phyloP scores from a whole-genome alignment of 1,140 invertebrate species.

The Homarus americanus region DNA sequence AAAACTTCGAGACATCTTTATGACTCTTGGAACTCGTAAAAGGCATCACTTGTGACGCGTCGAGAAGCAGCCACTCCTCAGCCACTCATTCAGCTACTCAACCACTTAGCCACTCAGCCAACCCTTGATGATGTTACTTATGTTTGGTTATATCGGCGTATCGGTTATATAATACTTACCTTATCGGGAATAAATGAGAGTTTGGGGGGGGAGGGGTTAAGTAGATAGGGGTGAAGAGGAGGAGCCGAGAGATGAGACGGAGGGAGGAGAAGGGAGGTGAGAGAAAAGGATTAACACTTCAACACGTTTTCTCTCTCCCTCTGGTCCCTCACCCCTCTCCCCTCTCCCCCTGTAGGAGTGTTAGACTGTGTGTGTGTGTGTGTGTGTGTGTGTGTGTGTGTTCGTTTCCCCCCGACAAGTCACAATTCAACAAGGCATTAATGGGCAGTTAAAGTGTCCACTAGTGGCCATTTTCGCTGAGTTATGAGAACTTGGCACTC shows the following conservation, averaged over 20 bases:
- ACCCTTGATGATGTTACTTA: no score
- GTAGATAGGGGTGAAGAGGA: no score
- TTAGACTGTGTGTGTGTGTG: no score
- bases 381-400: neutral
- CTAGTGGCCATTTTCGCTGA: constrained; percentile 64
- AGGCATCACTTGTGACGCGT: constrained; percentile 39
- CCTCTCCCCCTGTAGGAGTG: neutral
- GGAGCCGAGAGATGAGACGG: no score
- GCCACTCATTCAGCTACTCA: neutral
- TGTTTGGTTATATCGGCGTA: no score
- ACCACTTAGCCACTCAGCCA: neutral
- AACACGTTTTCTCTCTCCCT: neutral
- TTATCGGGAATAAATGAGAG: no score
- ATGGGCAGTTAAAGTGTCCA: constrained; percentile 69
- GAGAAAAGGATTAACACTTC: no score
- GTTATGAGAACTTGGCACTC: constrained; percentile 58
- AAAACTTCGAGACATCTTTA: constrained; percentile 61
- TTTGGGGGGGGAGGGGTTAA: no score
- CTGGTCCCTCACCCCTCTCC: neutral
- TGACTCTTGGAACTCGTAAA: constrained; percentile 61
- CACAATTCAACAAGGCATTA: constrained; percentile 64
- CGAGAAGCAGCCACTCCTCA: neutral
- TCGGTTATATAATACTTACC: no score
- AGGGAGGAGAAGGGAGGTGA: no score
- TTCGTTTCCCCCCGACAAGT: constrained; percentile 27